These are phyloP conservation scores for Parelbella ahira DNA, from an alignment of 2,888 invertebrate genomes.

Conservation along the genomic window DNA sequence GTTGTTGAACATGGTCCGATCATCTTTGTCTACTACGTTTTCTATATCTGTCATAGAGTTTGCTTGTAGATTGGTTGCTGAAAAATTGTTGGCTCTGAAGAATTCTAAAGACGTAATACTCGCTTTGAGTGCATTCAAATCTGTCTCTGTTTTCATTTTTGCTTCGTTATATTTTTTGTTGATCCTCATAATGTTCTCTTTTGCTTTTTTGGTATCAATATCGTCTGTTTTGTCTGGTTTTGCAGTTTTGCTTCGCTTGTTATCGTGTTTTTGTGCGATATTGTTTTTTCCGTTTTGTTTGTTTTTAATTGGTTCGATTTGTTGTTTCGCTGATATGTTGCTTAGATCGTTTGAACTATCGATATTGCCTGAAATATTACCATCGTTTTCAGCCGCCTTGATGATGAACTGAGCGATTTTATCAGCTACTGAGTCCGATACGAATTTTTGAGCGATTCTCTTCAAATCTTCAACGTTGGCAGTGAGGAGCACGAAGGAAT, in stretches of 20 bases:
- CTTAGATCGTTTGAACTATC: neutral
- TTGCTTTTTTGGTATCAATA: too few species aligned
- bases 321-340: too few species aligned
- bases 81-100: neutral
- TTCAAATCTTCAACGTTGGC: slow-evolving; percentile 56
- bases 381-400: slow-evolving; percentile 28
- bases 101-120: slow-evolving; percentile 5
- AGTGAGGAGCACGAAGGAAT: slow-evolving; percentile 47
- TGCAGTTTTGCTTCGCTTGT: too few species aligned
- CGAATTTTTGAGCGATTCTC: slow-evolving; percentile 49
- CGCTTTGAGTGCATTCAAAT: neutral
- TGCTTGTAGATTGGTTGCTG: neutral
- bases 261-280: too few species aligned
- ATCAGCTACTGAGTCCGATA: slow-evolving; percentile 45
- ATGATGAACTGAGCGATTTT: slow-evolving; percentile 42
- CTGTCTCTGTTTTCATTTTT: neutral
- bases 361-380: slow-evolving; percentile 23
- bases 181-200: too few species aligned
- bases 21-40: neutral
- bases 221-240: too few species aligned
- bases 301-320: too few species aligned
- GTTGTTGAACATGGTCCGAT: neutral
- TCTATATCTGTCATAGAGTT: neutral
- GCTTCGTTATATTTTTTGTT: neutral
- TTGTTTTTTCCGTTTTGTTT: too few species aligned